Percentiles rank a stretch among this genome's conserved stretches.
phyloP scores from a whole-genome alignment of 2,113 vertebrate species.

The Pontoporia blainvillei region DNA sequence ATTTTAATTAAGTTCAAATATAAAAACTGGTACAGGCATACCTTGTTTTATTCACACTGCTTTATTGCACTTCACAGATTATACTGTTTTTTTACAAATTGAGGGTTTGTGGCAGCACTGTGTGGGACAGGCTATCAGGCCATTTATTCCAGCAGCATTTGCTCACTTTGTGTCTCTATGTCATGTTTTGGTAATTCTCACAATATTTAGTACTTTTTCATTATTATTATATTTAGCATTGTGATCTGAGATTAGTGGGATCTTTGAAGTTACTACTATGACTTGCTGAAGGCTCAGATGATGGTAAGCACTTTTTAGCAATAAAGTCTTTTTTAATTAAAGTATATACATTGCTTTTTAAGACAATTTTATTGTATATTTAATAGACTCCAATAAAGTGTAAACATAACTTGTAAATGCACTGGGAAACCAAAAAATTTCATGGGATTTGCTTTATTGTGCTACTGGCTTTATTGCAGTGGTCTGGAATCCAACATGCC shows the following conservation, averaged over 20 bases:
- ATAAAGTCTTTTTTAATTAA: not conserved
- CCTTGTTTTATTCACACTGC: not conserved
- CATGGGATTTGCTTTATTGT: not conserved
- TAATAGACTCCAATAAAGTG: not conserved
- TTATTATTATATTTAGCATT: not conserved
- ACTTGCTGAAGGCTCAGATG: not conserved
- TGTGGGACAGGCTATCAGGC: not conserved
- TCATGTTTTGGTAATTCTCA: not conserved
- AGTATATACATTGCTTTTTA: not conserved
- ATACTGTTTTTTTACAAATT: not conserved
- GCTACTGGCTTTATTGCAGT: not conserved
- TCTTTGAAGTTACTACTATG: not conserved
- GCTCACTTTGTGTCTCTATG: not conserved
- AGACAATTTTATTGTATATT: not conserved
- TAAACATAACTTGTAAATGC: not conserved
- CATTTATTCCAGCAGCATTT: not conserved
- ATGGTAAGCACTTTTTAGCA: not conserved
- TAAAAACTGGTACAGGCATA: not conserved
- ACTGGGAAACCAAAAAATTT: not conserved
- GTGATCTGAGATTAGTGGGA: not conserved
- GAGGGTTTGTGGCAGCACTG: not conserved
- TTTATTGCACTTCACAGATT: not conserved
- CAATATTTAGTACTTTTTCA: not conserved
- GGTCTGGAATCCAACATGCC: not conserved
- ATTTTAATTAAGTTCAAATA: not conserved